Conservation (phyloP, 2,113 vertebrate species). For the Bungarus multicinctus region DNA sequence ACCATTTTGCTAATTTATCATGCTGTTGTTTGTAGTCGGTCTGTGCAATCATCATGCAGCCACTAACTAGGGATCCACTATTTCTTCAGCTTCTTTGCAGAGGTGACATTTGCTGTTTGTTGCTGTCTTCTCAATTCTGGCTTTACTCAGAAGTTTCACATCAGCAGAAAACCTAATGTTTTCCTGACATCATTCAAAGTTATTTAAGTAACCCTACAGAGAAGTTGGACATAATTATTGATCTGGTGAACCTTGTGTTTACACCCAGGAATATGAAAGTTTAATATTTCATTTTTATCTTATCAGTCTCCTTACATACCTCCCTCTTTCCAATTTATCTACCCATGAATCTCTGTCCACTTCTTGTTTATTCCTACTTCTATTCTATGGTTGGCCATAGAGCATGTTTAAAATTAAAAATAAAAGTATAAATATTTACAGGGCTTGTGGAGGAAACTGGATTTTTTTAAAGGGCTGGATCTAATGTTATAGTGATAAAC, state of each 20-base stretch:
- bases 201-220: not conserved
- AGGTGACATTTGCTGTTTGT: not conserved
- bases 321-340: not conserved
- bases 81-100: not conserved
- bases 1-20: not conserved
- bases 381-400: not conserved
- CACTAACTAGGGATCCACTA: not conserved
- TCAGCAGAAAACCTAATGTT: not conserved
- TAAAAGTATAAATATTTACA: not conserved
- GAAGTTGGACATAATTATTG: not conserved
- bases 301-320: too few species aligned
- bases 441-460: not conserved
- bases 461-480: not conserved
- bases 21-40: not conserved
- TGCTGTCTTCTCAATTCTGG: not conserved
- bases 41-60: not conserved
- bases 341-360: not conserved
- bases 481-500: not conserved
- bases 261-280: not conserved
- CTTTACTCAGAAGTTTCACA: not conserved
- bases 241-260: not conserved
- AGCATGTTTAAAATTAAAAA: not conserved
- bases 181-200: not conserved
- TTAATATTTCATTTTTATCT: too few species aligned
- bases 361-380: not conserved